Evolutionary conservation across 2,888 invertebrate species (phyloP), one percentile per base, ranked within the genome.

Genomic region (Pedicia rivosa): DNA sequence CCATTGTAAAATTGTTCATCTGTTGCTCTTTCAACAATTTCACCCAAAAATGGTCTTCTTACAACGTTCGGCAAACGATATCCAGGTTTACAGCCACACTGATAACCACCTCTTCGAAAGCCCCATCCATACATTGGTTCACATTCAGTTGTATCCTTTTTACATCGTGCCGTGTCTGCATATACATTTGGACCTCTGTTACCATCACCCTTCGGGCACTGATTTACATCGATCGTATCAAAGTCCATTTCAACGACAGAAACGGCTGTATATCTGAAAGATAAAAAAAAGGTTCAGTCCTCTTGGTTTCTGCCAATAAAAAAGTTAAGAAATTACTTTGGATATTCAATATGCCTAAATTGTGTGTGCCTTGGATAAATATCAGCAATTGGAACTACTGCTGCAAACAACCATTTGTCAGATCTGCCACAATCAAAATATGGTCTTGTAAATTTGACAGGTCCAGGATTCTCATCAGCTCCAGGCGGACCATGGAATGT

Each of bases 51-150:
- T 0, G 95, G 92, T 37, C 90, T 71, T 37, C 92, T 70, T 20
- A 88, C 87, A 40, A 82, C 74, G 49, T 78, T 74, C 0, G 95
- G 95, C 47, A 91, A 67, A 36, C 95, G 72, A 59, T 65, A 81
- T 1, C 91, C 87, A 0, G 95, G 92, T 50, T 73, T 72, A 61
- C 97, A 97, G 44, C 90, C 72, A 55, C 91, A 92, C 54, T 91
- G 90, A 62, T 92, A 95, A 7, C 91, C 94, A 35, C 95, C 95
- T 51, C 95, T 72, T 37, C 92, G 70, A 59, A 87, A 92, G 28
- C 95, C 95, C 82, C 86, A 97, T 4, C 95, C 95, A 55, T 91
- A 80, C 35, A 95, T 59, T 0, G 95, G 95, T 62, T 97, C 95
- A 60, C 95, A 97, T 82, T 88, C 87, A 5, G 90, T 90, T 2